Percentiles rank a stretch among this genome's conserved stretches.
Evolutionary conservation across 2,888 invertebrate species (phyloP).

Genomic region (Epicampocera succincta): DNA sequence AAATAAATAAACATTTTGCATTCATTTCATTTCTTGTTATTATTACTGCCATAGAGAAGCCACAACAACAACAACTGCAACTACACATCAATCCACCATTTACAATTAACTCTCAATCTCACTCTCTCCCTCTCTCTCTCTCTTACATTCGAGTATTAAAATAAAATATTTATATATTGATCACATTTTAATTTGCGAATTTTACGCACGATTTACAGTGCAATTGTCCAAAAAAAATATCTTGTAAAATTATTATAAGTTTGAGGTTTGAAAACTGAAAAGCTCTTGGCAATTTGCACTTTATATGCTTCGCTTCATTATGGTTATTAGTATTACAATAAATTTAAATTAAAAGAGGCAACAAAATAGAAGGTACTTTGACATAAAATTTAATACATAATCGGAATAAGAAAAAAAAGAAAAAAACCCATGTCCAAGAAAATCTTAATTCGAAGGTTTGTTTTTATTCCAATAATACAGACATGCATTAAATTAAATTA

Average conservation of each 20-base stretch:
- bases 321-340: conserved; percentile 41
- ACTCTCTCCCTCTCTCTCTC: too few species aligned
- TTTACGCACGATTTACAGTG: conserved; percentile 58
- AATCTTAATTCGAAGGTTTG: too few species aligned
- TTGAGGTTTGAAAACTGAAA: conserved; percentile 48
- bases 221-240: conserved; percentile 59
- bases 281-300: conserved; percentile 61
- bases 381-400: too few species aligned
- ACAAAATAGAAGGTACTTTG: background rate
- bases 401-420: too few species aligned
- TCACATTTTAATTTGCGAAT: conserved; percentile 49
- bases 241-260: conserved; percentile 20
- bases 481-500: too few species aligned
- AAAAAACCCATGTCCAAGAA: too few species aligned
- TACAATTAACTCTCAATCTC: too few species aligned
- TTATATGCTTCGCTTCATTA: conserved; percentile 63
- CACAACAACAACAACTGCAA: conserved; percentile 25
- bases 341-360: conserved; percentile 18
- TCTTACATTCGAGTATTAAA: too few species aligned
- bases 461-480: too few species aligned
- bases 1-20: conserved; percentile 23
- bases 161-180: conserved; percentile 10
- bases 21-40: conserved; percentile 36
- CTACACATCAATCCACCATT: background rate
- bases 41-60: conserved; percentile 33